Base-by-base conservation (phyloP, 2,888 invertebrate species). In the Eledona agricola region DNA sequence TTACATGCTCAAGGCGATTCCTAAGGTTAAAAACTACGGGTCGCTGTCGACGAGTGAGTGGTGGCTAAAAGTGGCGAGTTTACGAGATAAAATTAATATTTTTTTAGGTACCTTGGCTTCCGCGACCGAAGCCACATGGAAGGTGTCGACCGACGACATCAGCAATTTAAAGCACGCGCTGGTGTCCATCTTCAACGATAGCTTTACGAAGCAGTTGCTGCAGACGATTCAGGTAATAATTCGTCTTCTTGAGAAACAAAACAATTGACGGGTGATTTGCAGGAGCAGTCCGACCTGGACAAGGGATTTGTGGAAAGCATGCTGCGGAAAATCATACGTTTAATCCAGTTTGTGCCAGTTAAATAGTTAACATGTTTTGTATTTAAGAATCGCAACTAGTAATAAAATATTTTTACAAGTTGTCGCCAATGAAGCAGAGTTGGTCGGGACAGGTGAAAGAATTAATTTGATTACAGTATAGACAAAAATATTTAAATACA, bases 281-380 rank as follows among this genome's bases (percentile, higher is more conserved):
- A 86, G 82, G 84, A 83, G 65, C 82, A 86, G 62, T 79, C 86
- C 4, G 78, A 81, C 4, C 76, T 83, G 1, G 86, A 89, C 60
- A 84, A 83, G 64, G 82, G 83, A 32, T 89, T 90, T 72, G 80
- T 89, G 12, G 88, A 89, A 72, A 85, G 88, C 0, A 77, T 92
- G 4, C 73, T 92, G 38, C 84, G 90, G 59, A 86, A 91, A 72
- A 88, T 91, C 60, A 90, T 91, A 74, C 83, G 85, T 54, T 81
- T 90, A 66, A 82, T 91, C 58, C 91, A 91, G 75, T 91, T 90
- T 78, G 87, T 89, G 10, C 70, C 70, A 29, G 70, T 70, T 25
- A 68, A 70, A 57, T 70, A 54, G 64, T 37, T 15, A 19, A 7
- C 29, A 32, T 31, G 31, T 29, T 32, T 43, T 28, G 12, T 28